Base-by-base conservation (phyloP, 2,797 vertebrate genomes). In the Sebastes alutus region DNA sequence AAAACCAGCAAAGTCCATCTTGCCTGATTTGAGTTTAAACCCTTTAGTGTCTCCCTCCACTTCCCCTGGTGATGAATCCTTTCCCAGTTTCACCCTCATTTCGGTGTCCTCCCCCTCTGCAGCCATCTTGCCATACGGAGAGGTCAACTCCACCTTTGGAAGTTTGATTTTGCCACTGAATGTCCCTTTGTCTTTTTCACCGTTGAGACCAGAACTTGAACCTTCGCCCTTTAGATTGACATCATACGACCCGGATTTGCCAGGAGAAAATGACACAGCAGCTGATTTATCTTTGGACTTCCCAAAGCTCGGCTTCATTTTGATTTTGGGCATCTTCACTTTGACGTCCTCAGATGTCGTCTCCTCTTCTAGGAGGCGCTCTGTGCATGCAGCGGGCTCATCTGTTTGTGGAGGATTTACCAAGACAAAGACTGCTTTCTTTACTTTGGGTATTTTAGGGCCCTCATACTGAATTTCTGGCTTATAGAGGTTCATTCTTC, bases 71-170 rank as follows among this genome's bases (percentile, higher is more conserved):
- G 82, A 89, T 11, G 75, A 89, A 52, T 92, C 93, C 0, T 70
- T 89, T 76, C 77, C 86, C 11, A 88, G 72, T 58, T 83, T 89
- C 22, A 77, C 58, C 58, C 54, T 89, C 58, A 85, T 82, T n/a
- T 94, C 82, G 3, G 76, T 27, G 35, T 91, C 87, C 0, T 82
- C 77, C 46, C 88, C 93, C 9, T 72, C 80, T 54, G 56, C 62
- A 3, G 65, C 38, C 68, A 73, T 84, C 78, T 94, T 96, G 27
- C 84, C 75, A 77, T 96, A 96, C 4, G 95, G 94, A 69, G 96
- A 93, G 0, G 95, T 92, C 66, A 97, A 93, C 80, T 95, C 95
- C 13, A 97, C 92, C 7, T 96, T 96, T 72, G 97, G 97, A 72
- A 97, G 86, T 66, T 94, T 96, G 7, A 96, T 86, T 85, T 96